Base-by-base conservation (phyloP, 1,140 invertebrate species). In the Diorhabda carinulata region DNA sequence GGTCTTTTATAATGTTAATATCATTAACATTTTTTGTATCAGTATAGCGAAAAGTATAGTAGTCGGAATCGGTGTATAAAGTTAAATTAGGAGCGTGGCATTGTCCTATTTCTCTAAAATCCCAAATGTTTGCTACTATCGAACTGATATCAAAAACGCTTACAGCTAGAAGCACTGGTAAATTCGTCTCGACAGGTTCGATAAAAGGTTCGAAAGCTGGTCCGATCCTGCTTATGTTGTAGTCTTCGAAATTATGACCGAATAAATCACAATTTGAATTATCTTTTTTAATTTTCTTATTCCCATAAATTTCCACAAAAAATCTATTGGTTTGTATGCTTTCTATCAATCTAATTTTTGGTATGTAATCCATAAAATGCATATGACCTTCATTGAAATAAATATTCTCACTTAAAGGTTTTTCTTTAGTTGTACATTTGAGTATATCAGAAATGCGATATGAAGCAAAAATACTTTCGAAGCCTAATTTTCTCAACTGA, bases 71-170 rank as follows among this genome's bases (percentile, higher is more conserved):
- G 10, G 10, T 57, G 25, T 43, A 59, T 5, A 42, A 52, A 4
- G 25, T 68, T 58, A 47, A 3, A 25, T 62, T 43, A 1, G 63
- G 45, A 5, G 25, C 42, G 42, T 73, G 72, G n/a, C 68, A 60
- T 45, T 73, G 72, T 5, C 56, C 69, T 43, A 61, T 67, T 10
- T 57, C 70, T 56, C 45, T 66, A 59, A 69, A 73, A 56, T 73
- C 67, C 73, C 75, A 76, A 45, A 72, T 56, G 43, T 74, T 74
- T 42, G 64, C 58, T 9, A 75, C 45, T 25, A 75, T 59, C 2
- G 75, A 75, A 57, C 73, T 72, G 6, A 76, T 64, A 69, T 76
- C 70, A 47, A 52, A 76, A 56, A 62, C 64, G 40, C 68, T 68
- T 8, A 74, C 70, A 6, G 71, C 75, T 10, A 76, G 43, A 5